phyloP scores from a whole-genome alignment of 2,888 invertebrate genomes.

The Flexamia atlantica region DNA sequence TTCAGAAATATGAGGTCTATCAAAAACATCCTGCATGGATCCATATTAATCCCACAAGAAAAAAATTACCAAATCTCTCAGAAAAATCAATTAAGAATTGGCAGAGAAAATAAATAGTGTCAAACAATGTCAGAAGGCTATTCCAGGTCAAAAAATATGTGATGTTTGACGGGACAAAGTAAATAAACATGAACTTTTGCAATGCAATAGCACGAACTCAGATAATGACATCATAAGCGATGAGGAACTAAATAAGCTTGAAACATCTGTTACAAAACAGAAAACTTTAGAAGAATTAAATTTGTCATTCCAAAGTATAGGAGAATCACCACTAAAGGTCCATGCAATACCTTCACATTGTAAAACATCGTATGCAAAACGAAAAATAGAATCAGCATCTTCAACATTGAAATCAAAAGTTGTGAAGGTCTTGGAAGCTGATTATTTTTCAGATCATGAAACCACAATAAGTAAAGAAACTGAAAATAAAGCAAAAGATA shows the following conservation, averaged over 20 bases:
- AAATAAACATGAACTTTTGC: constrained; percentile 28
- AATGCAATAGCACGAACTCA: constrained; percentile 11
- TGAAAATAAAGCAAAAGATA: constrained; percentile 29
- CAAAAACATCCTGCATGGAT: constrained; percentile 29
- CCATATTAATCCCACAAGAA: constrained; percentile 35
- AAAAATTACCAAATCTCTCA: constrained; percentile 25
- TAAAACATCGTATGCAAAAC: constrained; percentile 31
- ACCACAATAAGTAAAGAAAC: not conserved
- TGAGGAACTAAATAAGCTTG: constrained; percentile 39
- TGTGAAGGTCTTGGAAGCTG: constrained; percentile 8
- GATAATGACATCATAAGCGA: constrained; percentile 43
- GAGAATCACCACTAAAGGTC: constrained; percentile 24
- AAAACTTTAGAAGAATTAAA: constrained; percentile 39
- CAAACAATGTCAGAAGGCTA: constrained; percentile 2
- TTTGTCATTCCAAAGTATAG: constrained; percentile 18
- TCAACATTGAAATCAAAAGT: constrained; percentile 36
- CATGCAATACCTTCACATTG: constrained; percentile 37
- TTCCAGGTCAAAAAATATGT: constrained; percentile 50
- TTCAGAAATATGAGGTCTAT: constrained; percentile 20
- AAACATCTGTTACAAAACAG: constrained; percentile 35
- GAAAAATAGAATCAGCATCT: constrained; percentile 39
- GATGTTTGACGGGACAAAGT: constrained; percentile 52
- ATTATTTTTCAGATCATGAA: constrained; percentile 9
- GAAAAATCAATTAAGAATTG: constrained; percentile 23
- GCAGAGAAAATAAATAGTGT: constrained; percentile 29